Conservation (phyloP, 2,113 vertebrate genomes). For the Chlamydotis undulata region DNA sequence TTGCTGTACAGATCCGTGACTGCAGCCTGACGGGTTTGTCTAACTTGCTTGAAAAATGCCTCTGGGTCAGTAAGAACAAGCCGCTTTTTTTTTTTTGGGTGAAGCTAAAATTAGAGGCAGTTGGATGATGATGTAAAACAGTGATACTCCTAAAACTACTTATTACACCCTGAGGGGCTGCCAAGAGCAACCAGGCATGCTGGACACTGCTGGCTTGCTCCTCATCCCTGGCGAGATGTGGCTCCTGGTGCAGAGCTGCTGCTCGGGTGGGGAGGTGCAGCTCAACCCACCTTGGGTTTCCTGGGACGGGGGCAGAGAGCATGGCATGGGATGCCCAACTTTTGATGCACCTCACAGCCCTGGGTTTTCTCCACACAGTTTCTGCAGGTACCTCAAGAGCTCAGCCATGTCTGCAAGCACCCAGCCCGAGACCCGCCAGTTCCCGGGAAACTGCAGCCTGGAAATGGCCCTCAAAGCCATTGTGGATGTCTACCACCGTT, state of each 20-base stretch:
- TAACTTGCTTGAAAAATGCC: neutral
- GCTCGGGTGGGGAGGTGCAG: neutral
- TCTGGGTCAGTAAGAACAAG: neutral
- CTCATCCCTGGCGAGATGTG: fast-evolving
- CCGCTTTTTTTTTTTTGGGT: neutral
- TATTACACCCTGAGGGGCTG: fast-evolving
- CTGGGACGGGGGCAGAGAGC: no score
- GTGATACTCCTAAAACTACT: neutral
- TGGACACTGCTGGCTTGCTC: neutral
- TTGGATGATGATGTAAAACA: neutral
- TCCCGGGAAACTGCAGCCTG: neutral
- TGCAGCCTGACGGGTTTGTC: neutral
- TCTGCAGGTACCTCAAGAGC: neutral
- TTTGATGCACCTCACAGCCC: neutral
- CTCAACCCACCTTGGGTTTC: neutral
- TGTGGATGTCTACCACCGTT: neutral
- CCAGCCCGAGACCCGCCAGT: fast-evolving
- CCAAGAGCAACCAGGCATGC: fast-evolving
- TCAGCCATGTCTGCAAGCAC: slow-evolving; percentile 2
- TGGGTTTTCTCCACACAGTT: neutral
- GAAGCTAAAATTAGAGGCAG: neutral
- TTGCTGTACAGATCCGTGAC: fast-evolving
- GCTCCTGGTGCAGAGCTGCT: neutral
- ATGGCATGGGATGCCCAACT: fast-evolving
- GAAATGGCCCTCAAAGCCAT: neutral